These are phyloP conservation scores for Cottoperca gobio DNA, from an alignment of 2,797 vertebrate genomes.

Conservation along the genomic window DNA sequence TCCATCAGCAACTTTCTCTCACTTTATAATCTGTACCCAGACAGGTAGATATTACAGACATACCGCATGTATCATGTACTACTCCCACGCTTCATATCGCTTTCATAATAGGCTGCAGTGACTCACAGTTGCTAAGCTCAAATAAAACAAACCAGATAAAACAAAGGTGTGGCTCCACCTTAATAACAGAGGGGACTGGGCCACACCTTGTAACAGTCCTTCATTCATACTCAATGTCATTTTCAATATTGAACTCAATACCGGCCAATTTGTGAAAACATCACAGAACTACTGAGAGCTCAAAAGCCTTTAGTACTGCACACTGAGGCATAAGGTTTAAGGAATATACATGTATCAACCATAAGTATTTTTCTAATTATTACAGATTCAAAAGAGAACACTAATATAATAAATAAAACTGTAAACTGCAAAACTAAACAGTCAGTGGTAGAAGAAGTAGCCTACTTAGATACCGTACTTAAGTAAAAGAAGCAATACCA, in stretches of 20 bases:
- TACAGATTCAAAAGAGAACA: neutral
- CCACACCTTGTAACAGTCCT: constrained; percentile 61
- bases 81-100: constrained; percentile 4
- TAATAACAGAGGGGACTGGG: constrained; percentile 42
- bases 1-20: neutral
- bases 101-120: constrained; percentile 17
- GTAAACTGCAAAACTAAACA: neutral
- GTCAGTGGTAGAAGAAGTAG: too few species aligned
- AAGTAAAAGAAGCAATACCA: neutral
- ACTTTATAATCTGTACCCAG: neutral
- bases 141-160: constrained; percentile 64
- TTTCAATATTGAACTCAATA: constrained; percentile 13
- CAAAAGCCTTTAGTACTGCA: neutral
- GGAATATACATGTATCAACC: neutral
- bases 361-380: too few species aligned
- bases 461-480: neutral
- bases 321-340: neutral
- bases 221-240: constrained; percentile 11
- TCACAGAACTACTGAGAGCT: neutral
- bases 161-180: constrained; percentile 57
- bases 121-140: constrained; percentile 60
- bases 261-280: constrained; percentile 15
- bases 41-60: constrained; percentile 5
- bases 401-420: neutral
- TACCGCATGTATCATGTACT: neutral